Percentiles rank a stretch among this genome's conserved stretches.
phyloP scores from a whole-genome alignment of 2,888 invertebrate species.

The Anoplius nigerrimus region DNA sequence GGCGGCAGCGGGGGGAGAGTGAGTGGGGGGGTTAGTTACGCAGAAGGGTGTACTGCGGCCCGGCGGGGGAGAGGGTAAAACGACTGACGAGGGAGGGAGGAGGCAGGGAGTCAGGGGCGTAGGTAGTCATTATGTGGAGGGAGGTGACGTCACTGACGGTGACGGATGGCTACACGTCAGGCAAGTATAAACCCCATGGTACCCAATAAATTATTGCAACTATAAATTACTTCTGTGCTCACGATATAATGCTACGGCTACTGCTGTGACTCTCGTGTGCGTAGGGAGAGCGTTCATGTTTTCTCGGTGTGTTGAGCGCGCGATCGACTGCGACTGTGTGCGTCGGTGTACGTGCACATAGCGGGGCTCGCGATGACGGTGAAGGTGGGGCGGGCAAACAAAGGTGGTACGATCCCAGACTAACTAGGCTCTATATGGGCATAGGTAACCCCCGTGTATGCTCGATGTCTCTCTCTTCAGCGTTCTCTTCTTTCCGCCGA shows the following conservation, averaged over 20 bases:
- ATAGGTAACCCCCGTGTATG: constrained; percentile 38
- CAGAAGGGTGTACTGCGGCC: constrained; percentile 39
- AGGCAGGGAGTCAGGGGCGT: constrained; percentile 60
- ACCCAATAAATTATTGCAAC: constrained; percentile 76
- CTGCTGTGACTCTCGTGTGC: constrained; percentile 61
- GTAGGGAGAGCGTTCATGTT: constrained; percentile 40
- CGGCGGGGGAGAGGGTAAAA: constrained; percentile 34
- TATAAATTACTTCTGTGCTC: constrained; percentile 75
- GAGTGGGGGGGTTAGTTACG: constrained; percentile 41
- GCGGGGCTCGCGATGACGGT: constrained; percentile 42
- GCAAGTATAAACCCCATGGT: constrained; percentile 75
- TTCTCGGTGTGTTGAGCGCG: constrained; percentile 33
- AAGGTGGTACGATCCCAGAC: constrained; percentile 60
- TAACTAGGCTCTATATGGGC: constrained; percentile 63
- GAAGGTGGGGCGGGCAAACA: constrained; percentile 62
- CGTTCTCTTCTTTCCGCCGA: constrained; percentile 69
- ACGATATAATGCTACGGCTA: constrained; percentile 74
- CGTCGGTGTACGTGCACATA: constrained; percentile 19
- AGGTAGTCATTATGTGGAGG: constrained; percentile 75
- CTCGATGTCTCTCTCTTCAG: background rate
- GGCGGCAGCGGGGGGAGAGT: constrained; percentile 6
- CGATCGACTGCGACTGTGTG: constrained; percentile 23
- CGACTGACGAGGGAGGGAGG: constrained; percentile 43
- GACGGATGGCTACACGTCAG: constrained; percentile 75
- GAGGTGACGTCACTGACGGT: constrained; percentile 75